phyloP scores from a whole-genome alignment of 2,888 invertebrate genomes.

The Pteria penguin region DNA sequence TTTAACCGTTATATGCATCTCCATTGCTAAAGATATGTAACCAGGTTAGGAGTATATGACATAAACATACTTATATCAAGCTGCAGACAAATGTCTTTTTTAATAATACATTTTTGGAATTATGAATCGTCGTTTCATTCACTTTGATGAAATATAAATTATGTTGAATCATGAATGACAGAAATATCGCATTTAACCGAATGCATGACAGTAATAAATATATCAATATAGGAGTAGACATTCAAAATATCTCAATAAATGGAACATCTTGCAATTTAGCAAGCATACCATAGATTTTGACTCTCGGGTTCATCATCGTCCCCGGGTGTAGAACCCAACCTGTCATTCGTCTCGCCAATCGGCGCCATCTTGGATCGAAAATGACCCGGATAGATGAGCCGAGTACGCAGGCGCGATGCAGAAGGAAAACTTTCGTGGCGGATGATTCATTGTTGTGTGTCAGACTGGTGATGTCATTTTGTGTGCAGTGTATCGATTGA shows the following conservation, averaged over 20 bases:
- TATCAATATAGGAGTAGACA: too few relatives aligned
- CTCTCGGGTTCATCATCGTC: slow-evolving; percentile 70
- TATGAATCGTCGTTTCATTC: too few relatives aligned
- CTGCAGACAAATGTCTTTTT: too few relatives aligned
- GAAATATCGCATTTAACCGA: too few relatives aligned
- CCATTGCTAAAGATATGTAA: too few relatives aligned
- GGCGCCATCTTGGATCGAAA: slow-evolving; percentile 77
- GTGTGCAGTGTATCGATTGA: slow-evolving; percentile 9
- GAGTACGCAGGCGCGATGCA: slow-evolving; percentile 67
- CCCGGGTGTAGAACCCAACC: slow-evolving; percentile 67
- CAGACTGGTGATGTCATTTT: slow-evolving; percentile 57
- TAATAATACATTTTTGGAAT: too few relatives aligned
- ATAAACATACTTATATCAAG: too few relatives aligned
- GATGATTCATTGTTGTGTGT: slow-evolving; percentile 61
- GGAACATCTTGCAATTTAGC: not conserved
- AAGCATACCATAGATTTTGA: slow-evolving; percentile 73
- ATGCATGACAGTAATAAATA: too few relatives aligned
- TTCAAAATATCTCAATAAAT: not conserved
- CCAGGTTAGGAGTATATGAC: too few relatives aligned
- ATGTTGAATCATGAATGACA: too few relatives aligned
- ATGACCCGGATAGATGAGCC: slow-evolving; percentile 51
- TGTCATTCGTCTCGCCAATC: slow-evolving; percentile 73
- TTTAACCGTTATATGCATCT: too few relatives aligned
- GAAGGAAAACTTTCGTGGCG: slow-evolving; percentile 46
- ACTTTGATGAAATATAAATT: too few relatives aligned